Evolutionary conservation across 35 echinoderm and acorn worm genomes (phyloP).

Genomic region (Ophioderma brevispina): DNA sequence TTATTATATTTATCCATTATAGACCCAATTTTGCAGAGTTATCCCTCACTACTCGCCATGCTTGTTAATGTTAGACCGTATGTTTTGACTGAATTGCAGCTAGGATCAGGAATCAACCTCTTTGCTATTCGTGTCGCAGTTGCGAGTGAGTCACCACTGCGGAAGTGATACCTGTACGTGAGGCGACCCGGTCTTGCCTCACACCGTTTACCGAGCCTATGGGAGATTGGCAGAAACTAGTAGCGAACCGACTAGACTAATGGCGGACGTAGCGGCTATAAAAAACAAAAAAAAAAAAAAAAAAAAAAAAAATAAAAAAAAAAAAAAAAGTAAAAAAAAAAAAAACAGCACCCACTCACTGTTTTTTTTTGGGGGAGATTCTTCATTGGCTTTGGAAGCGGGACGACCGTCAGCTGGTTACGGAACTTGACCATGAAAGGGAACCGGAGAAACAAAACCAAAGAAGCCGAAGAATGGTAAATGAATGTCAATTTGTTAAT

Average conservation of each 20-base stretch:
- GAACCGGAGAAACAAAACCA: background rate
- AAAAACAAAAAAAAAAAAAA: background rate
- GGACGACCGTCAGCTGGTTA: background rate
- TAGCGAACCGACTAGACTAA: background rate
- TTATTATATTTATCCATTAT: too few relatives aligned
- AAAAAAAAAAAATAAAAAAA: too few relatives aligned
- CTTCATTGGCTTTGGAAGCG: background rate
- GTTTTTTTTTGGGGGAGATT: too few relatives aligned
- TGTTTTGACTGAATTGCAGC: too few relatives aligned
- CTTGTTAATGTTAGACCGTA: too few relatives aligned
- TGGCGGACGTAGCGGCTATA: background rate
- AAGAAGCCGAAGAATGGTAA: background rate
- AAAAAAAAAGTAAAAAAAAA: too few relatives aligned
- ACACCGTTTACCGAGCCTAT: background rate
- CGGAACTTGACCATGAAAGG: background rate
- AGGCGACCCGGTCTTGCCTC: background rate
- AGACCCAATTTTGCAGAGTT: too few relatives aligned
- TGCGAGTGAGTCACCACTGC: background rate
- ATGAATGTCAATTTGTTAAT: too few relatives aligned
- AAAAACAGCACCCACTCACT: too few relatives aligned
- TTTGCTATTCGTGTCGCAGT: too few relatives aligned
- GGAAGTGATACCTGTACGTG: background rate
- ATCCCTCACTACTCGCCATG: too few relatives aligned
- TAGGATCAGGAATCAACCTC: too few relatives aligned
- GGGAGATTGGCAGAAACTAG: background rate